A percentile compares a stretch with the other conserved stretches of the same genome.
phyloP scores from a whole-genome alignment of 2,113 vertebrate species.

The Gila orcuttii region DNA sequence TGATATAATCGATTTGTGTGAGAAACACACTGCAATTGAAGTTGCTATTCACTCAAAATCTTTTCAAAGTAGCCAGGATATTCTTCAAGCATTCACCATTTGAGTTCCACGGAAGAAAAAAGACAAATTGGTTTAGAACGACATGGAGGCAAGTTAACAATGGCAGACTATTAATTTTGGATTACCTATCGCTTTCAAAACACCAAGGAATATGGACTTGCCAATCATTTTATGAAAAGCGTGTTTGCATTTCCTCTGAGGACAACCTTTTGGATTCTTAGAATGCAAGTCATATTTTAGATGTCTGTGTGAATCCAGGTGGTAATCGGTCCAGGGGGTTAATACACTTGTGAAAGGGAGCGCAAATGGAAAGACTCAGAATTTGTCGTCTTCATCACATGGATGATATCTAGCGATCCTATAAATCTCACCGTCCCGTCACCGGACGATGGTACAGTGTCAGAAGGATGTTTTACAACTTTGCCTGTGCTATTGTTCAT shows the following conservation, averaged over 20 bases:
- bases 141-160: slow-evolving; percentile 6
- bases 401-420: slow-evolving; percentile 32
- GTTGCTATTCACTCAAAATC: too few relatives aligned
- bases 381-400: slow-evolving; percentile 19
- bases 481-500: slow-evolving; percentile 10
- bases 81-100: neutral
- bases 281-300: slow-evolving; percentile 44
- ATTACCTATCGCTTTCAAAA: too few relatives aligned
- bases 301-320: slow-evolving; percentile 40
- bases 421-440: slow-evolving; percentile 29
- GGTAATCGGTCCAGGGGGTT: slow-evolving; percentile 47
- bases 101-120: neutral
- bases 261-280: slow-evolving; percentile 3
- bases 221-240: neutral
- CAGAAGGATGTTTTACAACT: slow-evolving; percentile 28
- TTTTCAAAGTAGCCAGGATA: too few relatives aligned
- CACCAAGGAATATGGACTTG: too few relatives aligned
- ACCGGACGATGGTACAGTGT: slow-evolving; percentile 6
- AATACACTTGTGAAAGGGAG: slow-evolving; percentile 15
- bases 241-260: neutral
- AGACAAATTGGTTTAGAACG: neutral
- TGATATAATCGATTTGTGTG: neutral
- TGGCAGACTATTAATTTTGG: neutral
- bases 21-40: too few relatives aligned
- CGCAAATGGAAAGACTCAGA: neutral